Evolutionary conservation across 1,140 invertebrate species (phyloP).

Genomic region (Eueides isabella): DNA sequence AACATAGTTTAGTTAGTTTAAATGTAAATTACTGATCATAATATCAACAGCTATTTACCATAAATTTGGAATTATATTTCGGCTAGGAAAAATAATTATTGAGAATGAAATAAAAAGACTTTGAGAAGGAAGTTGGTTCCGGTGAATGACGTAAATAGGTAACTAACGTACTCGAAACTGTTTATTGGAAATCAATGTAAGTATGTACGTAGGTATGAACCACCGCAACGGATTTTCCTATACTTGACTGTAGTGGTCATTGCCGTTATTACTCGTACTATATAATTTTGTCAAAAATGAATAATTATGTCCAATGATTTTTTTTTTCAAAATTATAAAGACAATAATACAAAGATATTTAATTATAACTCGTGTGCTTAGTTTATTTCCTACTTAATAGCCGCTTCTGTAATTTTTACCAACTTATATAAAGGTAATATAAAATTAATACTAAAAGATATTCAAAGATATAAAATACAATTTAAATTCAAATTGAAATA

Average conservation of each 20-base stretch:
- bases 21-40: too few relatives aligned
- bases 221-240: slow-evolving; percentile 44
- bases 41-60: too few relatives aligned
- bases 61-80: too few relatives aligned
- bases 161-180: background rate
- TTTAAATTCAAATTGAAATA: too few relatives aligned
- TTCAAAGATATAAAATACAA: too few relatives aligned
- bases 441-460: too few relatives aligned
- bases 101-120: slow-evolving; percentile 51
- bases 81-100: background rate
- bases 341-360: too few relatives aligned
- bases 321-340: background rate
- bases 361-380: too few relatives aligned
- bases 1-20: too few relatives aligned
- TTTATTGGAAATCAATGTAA: slow-evolving; percentile 42
- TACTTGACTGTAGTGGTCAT: background rate
- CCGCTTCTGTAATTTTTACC: too few relatives aligned
- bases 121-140: slow-evolving; percentile 47
- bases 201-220: slow-evolving; percentile 16
- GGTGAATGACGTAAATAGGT: slow-evolving; percentile 38
- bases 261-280: slow-evolving; percentile 16
- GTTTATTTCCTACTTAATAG: too few relatives aligned
- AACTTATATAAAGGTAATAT: too few relatives aligned
- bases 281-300: background rate
- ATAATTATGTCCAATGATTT: background rate